Evolutionary conservation across 2,888 invertebrate genomes (phyloP).

Genomic region (Luffia ferchaultella): DNA sequence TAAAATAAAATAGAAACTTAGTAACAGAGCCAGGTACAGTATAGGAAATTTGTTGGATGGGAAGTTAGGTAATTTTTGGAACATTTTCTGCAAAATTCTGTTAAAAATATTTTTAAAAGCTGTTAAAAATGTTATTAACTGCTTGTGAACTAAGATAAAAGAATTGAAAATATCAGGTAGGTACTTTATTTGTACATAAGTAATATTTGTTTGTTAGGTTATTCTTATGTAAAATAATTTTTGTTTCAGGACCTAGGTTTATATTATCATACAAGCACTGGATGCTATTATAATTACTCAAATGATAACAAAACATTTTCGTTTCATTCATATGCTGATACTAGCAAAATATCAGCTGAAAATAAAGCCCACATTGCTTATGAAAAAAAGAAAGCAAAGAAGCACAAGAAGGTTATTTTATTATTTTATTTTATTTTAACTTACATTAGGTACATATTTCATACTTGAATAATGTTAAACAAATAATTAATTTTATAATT

Average conservation of each 20-base stretch:
- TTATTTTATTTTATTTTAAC: conserved; percentile 19
- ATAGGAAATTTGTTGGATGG: too few species aligned
- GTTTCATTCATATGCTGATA: conserved; percentile 80
- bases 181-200: too few species aligned
- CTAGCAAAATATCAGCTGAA: conserved; percentile 26
- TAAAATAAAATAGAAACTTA: too few species aligned
- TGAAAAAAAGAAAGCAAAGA: conserved; percentile 40
- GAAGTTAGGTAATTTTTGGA: too few species aligned
- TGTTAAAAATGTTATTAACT: too few species aligned
- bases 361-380: conserved; percentile 31
- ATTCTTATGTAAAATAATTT: background rate
- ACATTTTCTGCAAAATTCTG: too few species aligned
- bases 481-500: conserved; percentile 6
- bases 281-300: conserved; percentile 86
- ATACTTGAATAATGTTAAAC: conserved; percentile 12
- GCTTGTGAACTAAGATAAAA: too few species aligned
- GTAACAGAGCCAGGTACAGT: too few species aligned
- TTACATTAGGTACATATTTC: background rate
- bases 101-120: too few species aligned
- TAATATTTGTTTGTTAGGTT: too few species aligned
- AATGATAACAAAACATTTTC: conserved; percentile 77
- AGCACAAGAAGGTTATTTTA: conserved; percentile 36
- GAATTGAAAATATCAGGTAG: too few species aligned
- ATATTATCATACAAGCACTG: conserved; percentile 88
- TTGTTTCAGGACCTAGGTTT: conserved; percentile 78